Evolutionary conservation across 2,888 invertebrate genomes (phyloP), one percentile per base, ranked within the genome.

Genomic region (Hydraecia micacea): DNA sequence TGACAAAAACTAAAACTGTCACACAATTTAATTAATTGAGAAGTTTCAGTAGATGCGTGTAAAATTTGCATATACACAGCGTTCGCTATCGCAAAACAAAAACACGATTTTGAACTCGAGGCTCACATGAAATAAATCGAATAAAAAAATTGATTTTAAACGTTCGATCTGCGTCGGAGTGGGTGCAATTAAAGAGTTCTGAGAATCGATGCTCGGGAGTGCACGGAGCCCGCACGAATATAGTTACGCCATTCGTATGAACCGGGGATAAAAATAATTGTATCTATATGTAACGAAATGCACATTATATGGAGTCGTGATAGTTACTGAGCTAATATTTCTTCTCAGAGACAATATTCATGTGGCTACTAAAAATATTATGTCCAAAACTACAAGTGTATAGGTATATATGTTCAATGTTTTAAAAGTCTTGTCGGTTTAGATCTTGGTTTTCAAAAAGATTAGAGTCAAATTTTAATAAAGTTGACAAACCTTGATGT

Each of bases 111-210:
- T 92, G 90, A 93, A 93, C 93, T 92, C 93, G 93, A 86, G 90
- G 92, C 95, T 92, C 96, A 94, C 95, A 94, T 94, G 93, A 91
- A 94, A 93, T 94, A 95, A 97, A 96, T 95, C 93, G 96, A 96
- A 94, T 94, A 96, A 97, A 96, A 92, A 96, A 96, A 95, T 95
- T 95, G 95, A 95, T 96, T 96, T 96, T 95, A 96, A 96, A 93
- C 95, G 95, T 96, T 96, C 96, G 96, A 96, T 95, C 95, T 94
- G 95, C 93, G 94, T 92, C 84, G 87, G 94, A 93, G 95, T 95
- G 94, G 95, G 95, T 94, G 96, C 97, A 97, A 97, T 97, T 97
- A 97, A 97, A 96, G 96, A 88, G 93, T 96, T 96, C 97, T 88
- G 91, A 94, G 97, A 97, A 96, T 88, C 93, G 91, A 90, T 88